Conservation (phyloP, 2,113 vertebrate species). For the Pseudopipra pipra region DNA sequence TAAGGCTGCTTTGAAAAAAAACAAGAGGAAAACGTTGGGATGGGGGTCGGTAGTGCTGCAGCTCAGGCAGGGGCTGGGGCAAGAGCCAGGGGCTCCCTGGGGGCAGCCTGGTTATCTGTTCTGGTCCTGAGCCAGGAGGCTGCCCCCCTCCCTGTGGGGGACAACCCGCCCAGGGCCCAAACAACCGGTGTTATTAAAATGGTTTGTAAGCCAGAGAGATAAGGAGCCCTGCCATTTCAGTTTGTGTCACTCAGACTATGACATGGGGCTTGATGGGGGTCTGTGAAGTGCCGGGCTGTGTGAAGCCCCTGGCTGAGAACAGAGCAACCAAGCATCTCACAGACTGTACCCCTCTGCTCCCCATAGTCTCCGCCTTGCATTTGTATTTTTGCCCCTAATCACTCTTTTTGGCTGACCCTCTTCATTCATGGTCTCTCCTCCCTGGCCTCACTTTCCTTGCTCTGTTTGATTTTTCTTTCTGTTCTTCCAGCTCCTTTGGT, state of each 20-base stretch:
- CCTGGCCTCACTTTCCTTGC: background rate
- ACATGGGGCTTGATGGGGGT: no score
- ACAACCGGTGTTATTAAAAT: background rate
- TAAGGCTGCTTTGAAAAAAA: background rate
- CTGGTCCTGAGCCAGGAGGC: background rate
- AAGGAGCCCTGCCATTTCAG: background rate
- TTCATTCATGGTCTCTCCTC: background rate
- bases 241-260: background rate
- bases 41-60: background rate
- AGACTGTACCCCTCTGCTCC: background rate
- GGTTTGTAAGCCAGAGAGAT: background rate
- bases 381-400: background rate
- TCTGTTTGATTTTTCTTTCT: background rate
- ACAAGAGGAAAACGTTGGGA: background rate
- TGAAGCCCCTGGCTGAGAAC: background rate
- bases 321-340: background rate
- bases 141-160: fast-evolving
- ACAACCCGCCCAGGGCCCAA: fast-evolving
- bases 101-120: background rate
- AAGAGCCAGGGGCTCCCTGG: background rate
- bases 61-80: background rate
- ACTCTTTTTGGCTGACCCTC: background rate
- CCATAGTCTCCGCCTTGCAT: fast-evolving
- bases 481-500: background rate
- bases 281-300: fast-evolving